phyloP scores from a whole-genome alignment of 2,797 vertebrate genomes.

The Cyprinodon diabolis region DNA sequence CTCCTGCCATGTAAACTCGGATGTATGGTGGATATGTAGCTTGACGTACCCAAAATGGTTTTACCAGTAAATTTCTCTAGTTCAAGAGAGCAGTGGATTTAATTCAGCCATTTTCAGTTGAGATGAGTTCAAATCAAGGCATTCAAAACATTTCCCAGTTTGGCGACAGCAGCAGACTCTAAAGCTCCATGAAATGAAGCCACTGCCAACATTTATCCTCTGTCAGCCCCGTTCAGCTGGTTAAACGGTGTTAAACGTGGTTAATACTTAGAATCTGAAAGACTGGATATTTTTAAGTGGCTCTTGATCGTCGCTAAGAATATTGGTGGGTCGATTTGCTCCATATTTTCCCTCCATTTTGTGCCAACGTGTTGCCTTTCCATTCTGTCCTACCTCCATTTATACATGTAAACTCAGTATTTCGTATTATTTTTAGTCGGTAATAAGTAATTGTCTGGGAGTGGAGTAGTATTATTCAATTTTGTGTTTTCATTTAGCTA shows the following conservation, averaged over 20 bases:
- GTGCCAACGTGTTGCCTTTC: neutral
- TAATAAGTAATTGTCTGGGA: neutral
- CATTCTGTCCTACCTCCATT: neutral
- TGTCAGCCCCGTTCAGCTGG: neutral
- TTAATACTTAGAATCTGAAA: neutral
- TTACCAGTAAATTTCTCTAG: neutral
- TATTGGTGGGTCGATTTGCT: neutral
- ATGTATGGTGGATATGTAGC: too few species aligned
- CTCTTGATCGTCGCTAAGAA: neutral
- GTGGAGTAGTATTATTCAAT: neutral
- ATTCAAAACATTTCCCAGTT: constrained; percentile 1
- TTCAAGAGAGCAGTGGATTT: neutral
- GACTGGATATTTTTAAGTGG: neutral
- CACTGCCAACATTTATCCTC: neutral
- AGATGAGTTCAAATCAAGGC: neutral
- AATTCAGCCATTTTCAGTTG: neutral
- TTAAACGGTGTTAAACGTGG: neutral
- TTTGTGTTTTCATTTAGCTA: neutral
- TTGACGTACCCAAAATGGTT: neutral
- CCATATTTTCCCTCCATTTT: neutral
- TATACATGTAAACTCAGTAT: neutral
- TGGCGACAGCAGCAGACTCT: neutral
- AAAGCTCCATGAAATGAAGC: neutral
- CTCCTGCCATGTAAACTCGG: neutral
- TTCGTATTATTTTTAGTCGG: neutral